Percentiles rank a stretch among this genome's conserved stretches.
Conservation (phyloP, 2,888 invertebrate species). For the Sipha maydis region DNA sequence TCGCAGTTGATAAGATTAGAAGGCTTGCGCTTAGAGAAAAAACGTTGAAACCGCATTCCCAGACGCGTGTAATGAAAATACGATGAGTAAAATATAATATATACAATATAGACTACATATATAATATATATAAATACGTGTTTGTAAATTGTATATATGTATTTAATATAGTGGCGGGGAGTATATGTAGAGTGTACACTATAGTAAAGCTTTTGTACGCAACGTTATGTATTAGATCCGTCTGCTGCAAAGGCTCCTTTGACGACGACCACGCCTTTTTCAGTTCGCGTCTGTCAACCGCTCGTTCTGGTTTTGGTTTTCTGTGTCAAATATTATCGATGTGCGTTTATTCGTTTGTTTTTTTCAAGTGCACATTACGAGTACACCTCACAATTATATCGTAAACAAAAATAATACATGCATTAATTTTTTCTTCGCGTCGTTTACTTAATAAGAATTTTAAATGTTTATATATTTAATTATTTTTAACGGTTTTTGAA, state of each 20-base stretch:
- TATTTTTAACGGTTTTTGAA: background rate
- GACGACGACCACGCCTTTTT: constrained; percentile 60
- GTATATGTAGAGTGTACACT: background rate
- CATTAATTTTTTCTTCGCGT: constrained; percentile 3
- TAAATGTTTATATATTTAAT: background rate
- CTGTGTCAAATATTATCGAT: constrained; percentile 55
- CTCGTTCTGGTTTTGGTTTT: constrained; percentile 54
- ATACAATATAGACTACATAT: background rate
- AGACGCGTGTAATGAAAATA: constrained; percentile 49
- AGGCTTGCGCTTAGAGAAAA: constrained; percentile 4
- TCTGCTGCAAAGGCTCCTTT: constrained; percentile 53
- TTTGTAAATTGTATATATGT: background rate
- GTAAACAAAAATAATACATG: background rate
- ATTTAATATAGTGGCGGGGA: constrained; percentile 35
- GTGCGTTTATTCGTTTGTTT: constrained; percentile 25
- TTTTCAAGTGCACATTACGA: constrained; percentile 38
- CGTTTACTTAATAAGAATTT: background rate
- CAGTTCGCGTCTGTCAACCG: constrained; percentile 60
- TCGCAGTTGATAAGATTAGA: constrained; percentile 54
- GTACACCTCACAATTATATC: background rate
- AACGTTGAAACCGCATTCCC: constrained; percentile 53
- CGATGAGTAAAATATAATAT: constrained; percentile 43
- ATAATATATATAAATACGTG: background rate
- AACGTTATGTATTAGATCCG: constrained; percentile 8
- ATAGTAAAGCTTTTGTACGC: constrained; percentile 45